Percentiles rank a stretch among this genome's conserved stretches.
Evolutionary conservation across 2,113 vertebrate genomes (phyloP).

Genomic region (Xyliphius kryptos): DNA sequence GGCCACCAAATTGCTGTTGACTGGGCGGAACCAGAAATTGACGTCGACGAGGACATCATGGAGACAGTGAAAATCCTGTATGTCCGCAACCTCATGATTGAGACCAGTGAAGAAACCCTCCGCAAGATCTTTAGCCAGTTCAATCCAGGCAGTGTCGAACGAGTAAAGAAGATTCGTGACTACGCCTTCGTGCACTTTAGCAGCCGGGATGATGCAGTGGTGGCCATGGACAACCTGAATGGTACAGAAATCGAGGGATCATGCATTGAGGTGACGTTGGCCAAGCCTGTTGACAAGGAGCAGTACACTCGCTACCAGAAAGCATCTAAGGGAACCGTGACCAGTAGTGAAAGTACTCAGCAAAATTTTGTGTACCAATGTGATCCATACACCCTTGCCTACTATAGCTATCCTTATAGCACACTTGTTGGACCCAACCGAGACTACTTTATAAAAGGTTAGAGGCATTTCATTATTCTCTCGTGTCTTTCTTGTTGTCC

Average conservation of each 20-base stretch:
- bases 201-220: conserved; percentile 88
- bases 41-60: conserved; percentile 97
- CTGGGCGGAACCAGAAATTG: conserved; percentile 97
- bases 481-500: background rate
- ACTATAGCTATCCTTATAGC: conserved; percentile 94
- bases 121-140: conserved; percentile 89
- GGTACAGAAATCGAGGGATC: conserved; percentile 92
- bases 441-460: conserved; percentile 99
- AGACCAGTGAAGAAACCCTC: conserved; percentile 91
- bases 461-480: conserved; percentile 42
- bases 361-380: conserved; percentile 92
- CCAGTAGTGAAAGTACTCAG: conserved; percentile 64
- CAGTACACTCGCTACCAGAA: conserved; percentile 97
- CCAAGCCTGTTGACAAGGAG: conserved; percentile 97
- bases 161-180: conserved; percentile 97
- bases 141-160: conserved; percentile 90
- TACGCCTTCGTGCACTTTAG: conserved; percentile 96
- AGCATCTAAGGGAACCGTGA: conserved; percentile 73
- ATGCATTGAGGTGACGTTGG: conserved; percentile 90
- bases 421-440: conserved; percentile 94
- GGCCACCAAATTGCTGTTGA: conserved; percentile 98
- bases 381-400: conserved; percentile 89
- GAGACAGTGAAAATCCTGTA: conserved; percentile 98
- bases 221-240: conserved; percentile 91
- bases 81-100: conserved; percentile 97